These are phyloP conservation scores for Limnodromus scolopaceus DNA, from an alignment of 2,797 vertebrate species.

Conservation along the genomic window DNA sequence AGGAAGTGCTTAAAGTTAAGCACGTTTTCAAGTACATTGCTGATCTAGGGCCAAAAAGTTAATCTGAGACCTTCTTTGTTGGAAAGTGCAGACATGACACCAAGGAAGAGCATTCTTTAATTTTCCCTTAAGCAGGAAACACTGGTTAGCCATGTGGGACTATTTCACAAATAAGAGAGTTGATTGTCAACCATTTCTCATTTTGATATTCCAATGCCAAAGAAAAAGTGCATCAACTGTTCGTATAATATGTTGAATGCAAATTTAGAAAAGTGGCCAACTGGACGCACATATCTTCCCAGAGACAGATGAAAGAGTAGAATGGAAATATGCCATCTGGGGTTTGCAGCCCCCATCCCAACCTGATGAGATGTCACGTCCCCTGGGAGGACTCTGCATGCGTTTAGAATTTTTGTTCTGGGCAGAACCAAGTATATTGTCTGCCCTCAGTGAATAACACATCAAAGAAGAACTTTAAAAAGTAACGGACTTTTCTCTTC, in stretches of 20 bases:
- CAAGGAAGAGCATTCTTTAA: constrained; percentile 8
- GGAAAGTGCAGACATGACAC: constrained; percentile 11
- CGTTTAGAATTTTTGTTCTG: not conserved
- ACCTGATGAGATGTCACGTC: not conserved
- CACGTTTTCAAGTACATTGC: constrained; percentile 51
- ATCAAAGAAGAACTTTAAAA: not conserved
- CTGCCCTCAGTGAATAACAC: not conserved
- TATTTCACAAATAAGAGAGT: not conserved
- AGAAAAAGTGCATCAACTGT: not conserved
- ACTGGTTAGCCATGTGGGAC: not conserved
- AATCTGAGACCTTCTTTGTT: constrained; percentile 48
- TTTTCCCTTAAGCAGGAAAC: not conserved
- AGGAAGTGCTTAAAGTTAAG: constrained; percentile 68
- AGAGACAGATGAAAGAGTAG: not conserved
- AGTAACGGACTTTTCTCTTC: not conserved
- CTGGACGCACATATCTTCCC: not conserved
- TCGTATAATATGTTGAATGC: not conserved
- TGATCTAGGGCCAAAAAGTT: constrained; percentile 60
- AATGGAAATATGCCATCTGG: not conserved
- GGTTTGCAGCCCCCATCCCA: not conserved
- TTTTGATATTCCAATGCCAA: not conserved
- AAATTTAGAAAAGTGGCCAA: constrained; percentile 7
- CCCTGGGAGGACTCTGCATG: not conserved
- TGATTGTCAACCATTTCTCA: not conserved
- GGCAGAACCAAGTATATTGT: not conserved